Percentiles rank a stretch among this genome's conserved stretches.
These are phyloP conservation scores for Stichodactyla mertensii DNA, from an alignment of 64 coral and sea anemone species.

Conservation along the genomic window DNA sequence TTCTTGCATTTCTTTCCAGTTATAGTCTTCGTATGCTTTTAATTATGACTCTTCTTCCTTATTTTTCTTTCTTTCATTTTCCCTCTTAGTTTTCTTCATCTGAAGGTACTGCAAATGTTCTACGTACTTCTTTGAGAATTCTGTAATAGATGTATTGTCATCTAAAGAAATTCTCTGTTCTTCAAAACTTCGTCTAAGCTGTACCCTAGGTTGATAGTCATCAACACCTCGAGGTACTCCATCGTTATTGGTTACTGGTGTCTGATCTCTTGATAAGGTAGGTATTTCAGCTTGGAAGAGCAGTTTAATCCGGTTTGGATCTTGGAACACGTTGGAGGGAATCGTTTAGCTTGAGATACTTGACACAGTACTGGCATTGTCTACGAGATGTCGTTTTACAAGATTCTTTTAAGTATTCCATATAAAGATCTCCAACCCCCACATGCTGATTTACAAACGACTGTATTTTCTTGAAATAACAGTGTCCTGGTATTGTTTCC, in stretches of 20 bases:
- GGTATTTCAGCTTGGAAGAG: no score
- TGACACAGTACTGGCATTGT: no score
- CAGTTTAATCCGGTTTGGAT: no score
- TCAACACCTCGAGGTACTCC: slow-evolving; percentile 23
- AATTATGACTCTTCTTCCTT: neutral
- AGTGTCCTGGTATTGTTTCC: no score
- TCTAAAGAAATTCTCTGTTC: slow-evolving; percentile 5
- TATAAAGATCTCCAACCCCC: no score
- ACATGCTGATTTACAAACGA: no score
- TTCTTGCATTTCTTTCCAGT: neutral
- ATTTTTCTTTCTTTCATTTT: neutral
- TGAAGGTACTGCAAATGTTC: slow-evolving; percentile 9
- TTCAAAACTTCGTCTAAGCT: slow-evolving; percentile 2
- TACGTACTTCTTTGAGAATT: neutral
- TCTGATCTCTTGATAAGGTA: no score
- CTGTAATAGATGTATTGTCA: slow-evolving; percentile 15
- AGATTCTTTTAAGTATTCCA: no score
- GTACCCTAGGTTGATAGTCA: slow-evolving; percentile 30
- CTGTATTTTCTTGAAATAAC: no score
- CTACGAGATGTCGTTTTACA: no score
- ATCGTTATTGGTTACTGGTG: neutral
- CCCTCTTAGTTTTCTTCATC: neutral
- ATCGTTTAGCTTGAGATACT: no score
- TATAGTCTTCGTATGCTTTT: neutral
- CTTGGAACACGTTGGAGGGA: no score